phyloP scores from a whole-genome alignment of 2,888 invertebrate species.

The Tachina lurida region DNA sequence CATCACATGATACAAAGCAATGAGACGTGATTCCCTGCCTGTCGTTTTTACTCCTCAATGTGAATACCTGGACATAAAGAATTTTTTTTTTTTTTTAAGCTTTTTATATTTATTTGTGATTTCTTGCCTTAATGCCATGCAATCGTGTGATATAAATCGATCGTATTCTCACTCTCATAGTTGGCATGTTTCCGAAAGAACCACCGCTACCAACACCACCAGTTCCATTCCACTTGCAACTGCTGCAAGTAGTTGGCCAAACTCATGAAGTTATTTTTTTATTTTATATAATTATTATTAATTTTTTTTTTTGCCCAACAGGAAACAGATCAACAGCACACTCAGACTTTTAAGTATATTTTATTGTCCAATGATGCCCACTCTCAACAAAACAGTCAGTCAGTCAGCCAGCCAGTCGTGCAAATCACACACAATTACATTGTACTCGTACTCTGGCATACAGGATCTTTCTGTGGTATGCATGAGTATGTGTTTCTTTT shows the following conservation, averaged over 20 bases:
- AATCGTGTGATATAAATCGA: conserved; percentile 73
- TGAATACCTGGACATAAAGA: conserved; percentile 31
- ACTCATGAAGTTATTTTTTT: conserved; percentile 20
- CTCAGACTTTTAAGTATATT: conserved; percentile 64
- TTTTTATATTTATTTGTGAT: neutral
- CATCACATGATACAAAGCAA: conserved; percentile 73
- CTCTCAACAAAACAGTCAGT: conserved; percentile 53
- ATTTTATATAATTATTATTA: neutral
- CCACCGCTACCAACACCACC: conserved; percentile 46
- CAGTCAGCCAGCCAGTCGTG: conserved; percentile 41
- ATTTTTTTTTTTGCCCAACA: conserved; percentile 46
- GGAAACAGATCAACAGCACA: conserved; percentile 68
- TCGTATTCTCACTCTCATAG: conserved; percentile 71
- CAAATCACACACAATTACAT: neutral
- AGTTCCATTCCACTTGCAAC: conserved; percentile 7
- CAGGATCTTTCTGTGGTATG: conserved; percentile 40
- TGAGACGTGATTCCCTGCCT: conserved; percentile 73
- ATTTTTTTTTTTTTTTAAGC: conserved; percentile 11
- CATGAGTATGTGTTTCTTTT: conserved; percentile 8
- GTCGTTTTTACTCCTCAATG: conserved; percentile 24
- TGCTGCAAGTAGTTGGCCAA: conserved; percentile 26
- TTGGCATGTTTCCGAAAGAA: conserved; percentile 58
- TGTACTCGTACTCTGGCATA: neutral
- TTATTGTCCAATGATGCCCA: conserved; percentile 63
- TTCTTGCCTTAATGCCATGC: conserved; percentile 64